These are phyloP conservation scores for Vanacampus margaritifer DNA, from an alignment of 2,113 vertebrate genomes.

Conservation along the genomic window DNA sequence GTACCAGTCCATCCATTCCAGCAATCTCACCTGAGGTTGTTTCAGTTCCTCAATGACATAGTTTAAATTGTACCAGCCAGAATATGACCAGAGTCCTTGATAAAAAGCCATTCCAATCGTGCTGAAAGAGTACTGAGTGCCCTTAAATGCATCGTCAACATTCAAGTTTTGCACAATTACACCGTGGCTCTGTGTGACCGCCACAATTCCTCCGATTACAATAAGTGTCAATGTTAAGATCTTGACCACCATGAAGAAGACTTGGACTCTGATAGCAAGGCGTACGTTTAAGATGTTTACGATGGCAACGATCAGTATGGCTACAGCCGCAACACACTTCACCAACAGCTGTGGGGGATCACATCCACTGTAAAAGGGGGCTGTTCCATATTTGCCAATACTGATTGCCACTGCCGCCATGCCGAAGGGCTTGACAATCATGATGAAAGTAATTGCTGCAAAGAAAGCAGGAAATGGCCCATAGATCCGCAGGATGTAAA, in stretches of 20 bases:
- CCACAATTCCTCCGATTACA: conserved; percentile 69
- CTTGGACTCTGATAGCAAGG: conserved; percentile 70
- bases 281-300: conserved; percentile 74
- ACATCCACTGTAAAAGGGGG: conserved; percentile 74
- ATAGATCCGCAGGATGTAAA: conserved; percentile 79
- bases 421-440: conserved; percentile 72
- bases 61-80: conserved; percentile 82
- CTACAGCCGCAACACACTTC: conserved; percentile 64
- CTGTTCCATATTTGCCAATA: conserved; percentile 73
- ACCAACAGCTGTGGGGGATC: conserved; percentile 54
- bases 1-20: no score
- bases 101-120: conserved; percentile 77
- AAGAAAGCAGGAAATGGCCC: conserved; percentile 80
- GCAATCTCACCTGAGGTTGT: conserved; percentile 75
- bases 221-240: conserved; percentile 74
- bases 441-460: conserved; percentile 67
- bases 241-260: conserved; percentile 77
- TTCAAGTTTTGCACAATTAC: conserved; percentile 61
- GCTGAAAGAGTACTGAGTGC: conserved; percentile 55
- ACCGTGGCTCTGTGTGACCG: conserved; percentile 55
- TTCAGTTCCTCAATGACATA: conserved; percentile 80
- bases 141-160: conserved; percentile 72
- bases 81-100: conserved; percentile 81
- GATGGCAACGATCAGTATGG: conserved; percentile 68
- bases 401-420: conserved; percentile 74